phyloP scores from a whole-genome alignment of 2,888 invertebrate species.

The Coleophora deauratella region DNA sequence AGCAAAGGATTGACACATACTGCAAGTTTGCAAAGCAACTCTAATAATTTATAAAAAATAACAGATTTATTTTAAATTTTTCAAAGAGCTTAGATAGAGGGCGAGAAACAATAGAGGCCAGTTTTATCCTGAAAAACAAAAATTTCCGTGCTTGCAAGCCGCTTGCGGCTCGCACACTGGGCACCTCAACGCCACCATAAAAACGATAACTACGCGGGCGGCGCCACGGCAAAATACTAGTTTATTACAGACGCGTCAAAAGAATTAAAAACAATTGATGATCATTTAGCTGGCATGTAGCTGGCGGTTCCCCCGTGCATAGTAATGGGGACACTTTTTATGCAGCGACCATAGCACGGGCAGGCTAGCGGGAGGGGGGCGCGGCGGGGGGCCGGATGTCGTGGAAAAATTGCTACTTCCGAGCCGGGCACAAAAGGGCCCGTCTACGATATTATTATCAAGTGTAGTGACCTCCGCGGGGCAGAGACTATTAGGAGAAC shows the following conservation, averaged over 20 bases:
- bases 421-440: conserved; percentile 52
- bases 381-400: conserved; percentile 58
- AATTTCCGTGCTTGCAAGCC: too few relatives aligned
- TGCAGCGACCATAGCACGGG: conserved; percentile 26
- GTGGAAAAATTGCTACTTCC: conserved; percentile 67
- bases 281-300: conserved; percentile 1
- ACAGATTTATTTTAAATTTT: too few relatives aligned
- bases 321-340: conserved; percentile 28
- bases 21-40: too few relatives aligned
- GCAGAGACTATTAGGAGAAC: conserved; percentile 31
- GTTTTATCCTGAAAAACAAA: too few relatives aligned
- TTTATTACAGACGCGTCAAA: background rate
- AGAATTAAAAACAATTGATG: background rate
- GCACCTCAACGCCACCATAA: too few relatives aligned
- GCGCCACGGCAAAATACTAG: too few relatives aligned
- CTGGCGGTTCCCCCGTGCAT: background rate
- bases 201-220: too few relatives aligned
- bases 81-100: too few relatives aligned
- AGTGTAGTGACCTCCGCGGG: conserved; percentile 47
- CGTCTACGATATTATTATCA: conserved; percentile 54
- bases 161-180: too few relatives aligned
- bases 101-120: too few relatives aligned
- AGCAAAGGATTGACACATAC: too few relatives aligned
- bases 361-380: conserved; percentile 31
- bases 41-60: too few relatives aligned